Conservation (phyloP, 2,113 vertebrate genomes). For the Rhipidura dahli region DNA sequence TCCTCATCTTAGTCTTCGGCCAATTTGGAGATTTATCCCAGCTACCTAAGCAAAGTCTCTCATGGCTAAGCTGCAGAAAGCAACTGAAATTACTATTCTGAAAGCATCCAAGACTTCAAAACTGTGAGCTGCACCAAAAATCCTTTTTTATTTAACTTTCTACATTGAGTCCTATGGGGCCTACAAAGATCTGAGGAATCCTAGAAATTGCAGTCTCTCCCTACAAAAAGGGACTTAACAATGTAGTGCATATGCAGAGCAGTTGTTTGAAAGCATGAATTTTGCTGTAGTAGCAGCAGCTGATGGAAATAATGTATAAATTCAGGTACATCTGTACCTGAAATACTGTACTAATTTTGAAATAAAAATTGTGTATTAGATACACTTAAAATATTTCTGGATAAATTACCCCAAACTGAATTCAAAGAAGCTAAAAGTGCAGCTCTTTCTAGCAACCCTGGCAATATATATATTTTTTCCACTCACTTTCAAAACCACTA, state of each 20-base stretch:
- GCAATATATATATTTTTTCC: neutral
- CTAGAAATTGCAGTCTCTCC: neutral
- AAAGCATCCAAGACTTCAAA: neutral
- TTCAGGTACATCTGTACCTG: neutral
- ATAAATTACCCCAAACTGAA: neutral
- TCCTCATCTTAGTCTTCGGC: neutral
- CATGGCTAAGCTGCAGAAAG: neutral
- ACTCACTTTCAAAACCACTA: neutral
- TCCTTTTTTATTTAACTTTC: neutral
- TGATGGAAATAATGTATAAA: neutral
- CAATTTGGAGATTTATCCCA: neutral
- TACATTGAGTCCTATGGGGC: neutral
- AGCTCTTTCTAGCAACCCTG: neutral
- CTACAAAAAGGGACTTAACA: neutral
- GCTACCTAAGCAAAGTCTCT: neutral
- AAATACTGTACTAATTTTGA: neutral
- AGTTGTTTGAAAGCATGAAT: neutral
- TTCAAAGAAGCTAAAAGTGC: neutral
- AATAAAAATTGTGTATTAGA: neutral
- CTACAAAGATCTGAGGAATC: neutral
- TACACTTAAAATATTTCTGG: neutral
- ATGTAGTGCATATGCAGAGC: neutral
- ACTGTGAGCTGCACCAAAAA: neutral
- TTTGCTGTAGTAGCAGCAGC: neutral
- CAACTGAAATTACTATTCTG: neutral